phyloP scores from a whole-genome alignment of 92 coral and sea anemone genomes.

The Montipora capitata region DNA sequence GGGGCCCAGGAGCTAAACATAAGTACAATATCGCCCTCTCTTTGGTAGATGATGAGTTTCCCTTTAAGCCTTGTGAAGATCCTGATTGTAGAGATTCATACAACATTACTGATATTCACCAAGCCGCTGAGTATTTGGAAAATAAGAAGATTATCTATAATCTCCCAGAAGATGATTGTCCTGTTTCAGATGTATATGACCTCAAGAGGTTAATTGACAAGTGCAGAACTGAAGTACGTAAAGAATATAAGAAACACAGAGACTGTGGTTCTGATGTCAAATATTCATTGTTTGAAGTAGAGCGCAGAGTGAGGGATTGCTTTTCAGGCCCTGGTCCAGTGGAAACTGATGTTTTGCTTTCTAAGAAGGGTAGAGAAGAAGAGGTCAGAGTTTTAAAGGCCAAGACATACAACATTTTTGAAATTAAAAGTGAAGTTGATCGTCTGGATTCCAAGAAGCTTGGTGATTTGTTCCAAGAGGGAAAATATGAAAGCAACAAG shows the following conservation, averaged over 20 bases:
- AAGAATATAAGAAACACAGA: neutral
- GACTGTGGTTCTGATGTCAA: neutral
- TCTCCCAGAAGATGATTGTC: neutral
- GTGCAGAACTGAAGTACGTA: neutral
- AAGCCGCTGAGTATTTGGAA: neutral
- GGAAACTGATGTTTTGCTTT: no score
- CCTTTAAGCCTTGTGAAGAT: no score
- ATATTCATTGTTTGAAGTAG: neutral
- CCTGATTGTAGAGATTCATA: neutral
- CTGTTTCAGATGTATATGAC: constrained; percentile 5
- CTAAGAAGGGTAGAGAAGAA: neutral
- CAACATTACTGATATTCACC: neutral
- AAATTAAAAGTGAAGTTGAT: neutral
- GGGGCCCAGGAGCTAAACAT: no score
- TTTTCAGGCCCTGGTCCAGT: neutral
- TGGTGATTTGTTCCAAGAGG: neutral
- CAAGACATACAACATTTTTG: constrained; percentile 5
- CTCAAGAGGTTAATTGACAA: neutral
- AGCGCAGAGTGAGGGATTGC: neutral
- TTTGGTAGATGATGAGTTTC: no score
- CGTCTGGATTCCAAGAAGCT: neutral
- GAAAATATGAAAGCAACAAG: neutral
- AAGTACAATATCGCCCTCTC: no score
- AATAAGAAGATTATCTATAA: neutral
- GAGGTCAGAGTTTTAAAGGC: no score